Conservation (phyloP, 2,797 vertebrate species). For the Chaetodon trifasciatus region DNA sequence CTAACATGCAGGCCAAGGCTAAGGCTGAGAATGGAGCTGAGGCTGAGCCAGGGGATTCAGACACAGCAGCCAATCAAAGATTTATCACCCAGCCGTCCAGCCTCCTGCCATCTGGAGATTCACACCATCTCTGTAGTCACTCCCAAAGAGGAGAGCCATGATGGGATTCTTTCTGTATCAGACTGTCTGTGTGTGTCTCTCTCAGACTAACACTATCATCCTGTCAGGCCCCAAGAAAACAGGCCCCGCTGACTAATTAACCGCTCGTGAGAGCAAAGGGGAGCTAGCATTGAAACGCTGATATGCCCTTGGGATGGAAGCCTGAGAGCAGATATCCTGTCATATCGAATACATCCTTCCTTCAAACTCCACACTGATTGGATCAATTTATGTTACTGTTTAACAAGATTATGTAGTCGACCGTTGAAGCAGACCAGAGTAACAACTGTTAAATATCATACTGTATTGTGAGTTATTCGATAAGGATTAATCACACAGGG, state of each 20-base stretch:
- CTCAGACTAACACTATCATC: slow-evolving; percentile 47
- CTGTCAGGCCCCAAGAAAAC: too few relatives aligned
- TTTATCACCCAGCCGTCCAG: slow-evolving; percentile 76
- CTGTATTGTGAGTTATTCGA: slow-evolving; percentile 32
- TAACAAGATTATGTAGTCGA: slow-evolving; percentile 20
- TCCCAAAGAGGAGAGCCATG: slow-evolving; percentile 54
- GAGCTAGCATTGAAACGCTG: slow-evolving; percentile 41
- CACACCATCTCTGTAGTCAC: slow-evolving; percentile 64
- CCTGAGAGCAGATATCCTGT: slow-evolving; percentile 36
- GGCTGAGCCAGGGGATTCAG: slow-evolving; percentile 73
- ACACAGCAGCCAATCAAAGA: slow-evolving; percentile 81
- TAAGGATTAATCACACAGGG: slow-evolving; percentile 47
- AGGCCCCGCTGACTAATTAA: slow-evolving; percentile 56
- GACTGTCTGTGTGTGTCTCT: slow-evolving; percentile 34
- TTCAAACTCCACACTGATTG: slow-evolving; percentile 25
- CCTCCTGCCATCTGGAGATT: slow-evolving; percentile 77
- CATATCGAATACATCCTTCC: slow-evolving; percentile 41
- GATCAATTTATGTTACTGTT: slow-evolving; percentile 27
- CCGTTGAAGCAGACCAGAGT: slow-evolving; percentile 11
- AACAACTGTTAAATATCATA: slow-evolving; percentile 26
- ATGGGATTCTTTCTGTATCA: slow-evolving; percentile 64
- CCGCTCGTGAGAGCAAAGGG: slow-evolving; percentile 45
- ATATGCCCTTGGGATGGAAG: slow-evolving; percentile 23
- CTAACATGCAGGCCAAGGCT: slow-evolving; percentile 53
- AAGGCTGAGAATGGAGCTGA: slow-evolving; percentile 53